These are phyloP conservation scores for Agrilus mali DNA, from an alignment of 2,888 invertebrate species.

Conservation along the genomic window DNA sequence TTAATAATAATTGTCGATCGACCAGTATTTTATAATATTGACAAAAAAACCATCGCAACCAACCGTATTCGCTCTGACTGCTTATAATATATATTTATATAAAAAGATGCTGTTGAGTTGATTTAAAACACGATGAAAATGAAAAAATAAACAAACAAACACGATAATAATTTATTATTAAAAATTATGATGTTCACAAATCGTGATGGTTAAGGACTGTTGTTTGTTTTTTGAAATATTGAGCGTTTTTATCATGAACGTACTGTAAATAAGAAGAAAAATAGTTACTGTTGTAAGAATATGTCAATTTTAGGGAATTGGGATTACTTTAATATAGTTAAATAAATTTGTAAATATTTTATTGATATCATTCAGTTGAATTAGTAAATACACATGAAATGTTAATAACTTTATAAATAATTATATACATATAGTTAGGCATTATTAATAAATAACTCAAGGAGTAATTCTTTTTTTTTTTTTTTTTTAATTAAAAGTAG, in stretches of 20 bases:
- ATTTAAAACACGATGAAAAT: too few relatives aligned
- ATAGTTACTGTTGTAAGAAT: constrained; percentile 47
- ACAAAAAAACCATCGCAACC: too few relatives aligned
- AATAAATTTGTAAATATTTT: constrained; percentile 42
- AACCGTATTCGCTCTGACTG: too few relatives aligned
- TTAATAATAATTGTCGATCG: too few relatives aligned
- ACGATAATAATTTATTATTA: constrained; percentile 22
- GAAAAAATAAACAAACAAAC: constrained; percentile 5
- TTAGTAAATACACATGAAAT: constrained; percentile 35
- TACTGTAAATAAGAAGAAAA: constrained; percentile 14
- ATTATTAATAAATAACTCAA: constrained; percentile 35
- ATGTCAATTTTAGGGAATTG: constrained; percentile 61
- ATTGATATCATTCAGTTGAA: constrained; percentile 42
- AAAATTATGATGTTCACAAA: too few relatives aligned
- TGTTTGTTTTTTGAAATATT: constrained; percentile 25
- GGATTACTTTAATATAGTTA: constrained; percentile 35
- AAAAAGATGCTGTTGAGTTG: too few relatives aligned
- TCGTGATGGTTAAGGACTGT: constrained; percentile 28
- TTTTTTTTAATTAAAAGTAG: too few relatives aligned
- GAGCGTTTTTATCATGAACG: constrained; percentile 8
- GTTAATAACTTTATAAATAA: constrained; percentile 39
- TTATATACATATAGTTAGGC: constrained; percentile 37
- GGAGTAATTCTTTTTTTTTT: constrained; percentile 2
- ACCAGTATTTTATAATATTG: too few relatives aligned
- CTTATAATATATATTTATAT: too few relatives aligned